phyloP scores from a whole-genome alignment of 1,140 invertebrate species.

The Thalassaphorura encarpata region DNA sequence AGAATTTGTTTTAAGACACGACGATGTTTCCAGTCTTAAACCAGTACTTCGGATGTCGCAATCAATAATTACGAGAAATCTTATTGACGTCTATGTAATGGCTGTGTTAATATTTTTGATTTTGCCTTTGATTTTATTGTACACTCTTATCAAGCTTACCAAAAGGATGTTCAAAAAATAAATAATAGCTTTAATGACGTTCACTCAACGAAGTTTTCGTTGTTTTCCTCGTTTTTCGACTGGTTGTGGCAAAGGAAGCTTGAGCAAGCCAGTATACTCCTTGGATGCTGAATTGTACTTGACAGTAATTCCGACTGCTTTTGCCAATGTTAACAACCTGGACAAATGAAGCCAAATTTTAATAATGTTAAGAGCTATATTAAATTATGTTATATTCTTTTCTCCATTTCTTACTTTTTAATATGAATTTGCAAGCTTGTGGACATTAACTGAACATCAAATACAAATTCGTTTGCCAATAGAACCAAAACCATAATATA shows the following conservation, averaged over 20 bases:
- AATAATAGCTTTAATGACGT: too few species aligned
- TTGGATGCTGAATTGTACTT: conserved; percentile 11
- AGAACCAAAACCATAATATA: conserved; percentile 30
- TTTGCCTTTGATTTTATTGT: too few species aligned
- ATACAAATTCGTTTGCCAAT: conserved; percentile 23
- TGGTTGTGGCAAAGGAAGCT: conserved; percentile 22
- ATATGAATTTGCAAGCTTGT: conserved; percentile 29
- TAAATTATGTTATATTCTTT: neutral
- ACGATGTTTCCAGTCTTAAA: conserved; percentile 30
- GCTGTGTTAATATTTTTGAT: too few species aligned
- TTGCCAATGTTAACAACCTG: conserved; percentile 22
- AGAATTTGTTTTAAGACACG: conserved; percentile 35
- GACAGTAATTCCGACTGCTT: conserved; percentile 27
- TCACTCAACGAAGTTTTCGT: neutral
- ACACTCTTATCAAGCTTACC: too few species aligned
- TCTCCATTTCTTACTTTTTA: conserved; percentile 31
- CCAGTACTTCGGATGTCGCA: too few species aligned
- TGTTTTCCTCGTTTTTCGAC: conserved; percentile 25
- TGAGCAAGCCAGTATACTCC: conserved; percentile 14
- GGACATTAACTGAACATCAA: conserved; percentile 29
- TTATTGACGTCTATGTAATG: too few species aligned
- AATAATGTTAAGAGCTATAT: neutral
- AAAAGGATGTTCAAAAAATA: too few species aligned
- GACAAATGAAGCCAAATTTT: conserved; percentile 4
- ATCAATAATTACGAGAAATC: too few species aligned